Evolutionary conservation across 2,113 vertebrate genomes (phyloP).

Genomic region (Ceuthmochares aereus): DNA sequence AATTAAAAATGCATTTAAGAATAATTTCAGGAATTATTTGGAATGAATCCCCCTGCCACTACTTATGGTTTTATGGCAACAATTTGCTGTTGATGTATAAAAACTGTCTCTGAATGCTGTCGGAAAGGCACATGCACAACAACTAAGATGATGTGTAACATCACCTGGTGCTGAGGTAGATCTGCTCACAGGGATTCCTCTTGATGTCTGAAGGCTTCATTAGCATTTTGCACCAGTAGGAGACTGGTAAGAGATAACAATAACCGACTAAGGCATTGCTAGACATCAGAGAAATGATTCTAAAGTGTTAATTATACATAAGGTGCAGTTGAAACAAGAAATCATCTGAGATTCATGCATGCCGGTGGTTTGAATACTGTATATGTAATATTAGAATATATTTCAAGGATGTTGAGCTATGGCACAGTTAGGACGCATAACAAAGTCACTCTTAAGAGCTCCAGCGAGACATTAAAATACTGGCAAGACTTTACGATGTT

Average conservation of each 20-base stretch:
- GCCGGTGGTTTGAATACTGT: background rate
- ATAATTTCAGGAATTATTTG: background rate
- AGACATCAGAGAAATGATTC: background rate
- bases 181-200: background rate
- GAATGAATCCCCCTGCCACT: background rate
- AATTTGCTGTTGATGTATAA: background rate
- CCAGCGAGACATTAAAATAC: background rate
- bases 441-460: background rate
- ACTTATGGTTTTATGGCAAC: background rate
- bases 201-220: background rate
- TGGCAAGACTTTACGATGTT: background rate
- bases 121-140: background rate
- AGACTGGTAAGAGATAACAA: background rate
- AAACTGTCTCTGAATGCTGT: background rate
- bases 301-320: background rate
- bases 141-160: background rate
- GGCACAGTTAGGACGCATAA: background rate
- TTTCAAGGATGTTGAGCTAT: background rate
- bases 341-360: background rate
- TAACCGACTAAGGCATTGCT: background rate
- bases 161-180: background rate
- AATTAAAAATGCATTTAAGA: slow-evolving; percentile 7
- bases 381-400: background rate
- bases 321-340: background rate
- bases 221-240: background rate